phyloP scores from a whole-genome alignment of 1,140 invertebrate species.

The Drosophila eugracilis region DNA sequence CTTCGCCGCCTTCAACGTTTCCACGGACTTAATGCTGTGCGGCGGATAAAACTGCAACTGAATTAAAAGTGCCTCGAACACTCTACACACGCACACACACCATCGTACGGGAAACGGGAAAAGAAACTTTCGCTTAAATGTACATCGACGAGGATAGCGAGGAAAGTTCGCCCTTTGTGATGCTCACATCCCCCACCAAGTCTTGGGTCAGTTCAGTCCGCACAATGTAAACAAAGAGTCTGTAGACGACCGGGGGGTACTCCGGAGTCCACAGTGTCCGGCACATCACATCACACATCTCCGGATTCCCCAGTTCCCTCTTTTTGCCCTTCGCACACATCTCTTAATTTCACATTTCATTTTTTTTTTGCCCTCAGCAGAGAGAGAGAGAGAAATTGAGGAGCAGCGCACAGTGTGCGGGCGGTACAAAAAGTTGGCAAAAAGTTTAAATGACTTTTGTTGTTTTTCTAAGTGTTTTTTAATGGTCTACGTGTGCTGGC shows the following conservation, averaged over 20 bases:
- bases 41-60: constrained; percentile 76
- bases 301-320: not conserved
- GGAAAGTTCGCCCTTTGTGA: constrained; percentile 84
- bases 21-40: constrained; percentile 70
- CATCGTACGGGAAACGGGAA: constrained; percentile 36
- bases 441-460: constrained; percentile 84
- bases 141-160: constrained; percentile 84
- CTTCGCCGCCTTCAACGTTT: too few species aligned
- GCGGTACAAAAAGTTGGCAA: constrained; percentile 64
- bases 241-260: not conserved
- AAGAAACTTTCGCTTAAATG: constrained; percentile 82
- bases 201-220: constrained; percentile 81
- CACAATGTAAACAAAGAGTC: constrained; percentile 63
- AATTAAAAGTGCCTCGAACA: constrained; percentile 75
- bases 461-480: constrained; percentile 84
- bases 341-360: constrained; percentile 79
- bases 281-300: constrained; percentile 42
- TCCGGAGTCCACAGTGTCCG: constrained; percentile 14
- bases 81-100: constrained; percentile 20
- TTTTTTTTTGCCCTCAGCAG: constrained; percentile 41
- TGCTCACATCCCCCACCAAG: constrained; percentile 83
- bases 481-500: constrained; percentile 79
- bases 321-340: constrained; percentile 47
- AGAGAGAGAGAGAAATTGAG: constrained; percentile 25
- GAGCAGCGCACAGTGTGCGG: constrained; percentile 23